Percentiles rank a stretch among this genome's conserved stretches.
phyloP scores from a whole-genome alignment of 1,140 invertebrate genomes.

The Heliconius melpomene region DNA sequence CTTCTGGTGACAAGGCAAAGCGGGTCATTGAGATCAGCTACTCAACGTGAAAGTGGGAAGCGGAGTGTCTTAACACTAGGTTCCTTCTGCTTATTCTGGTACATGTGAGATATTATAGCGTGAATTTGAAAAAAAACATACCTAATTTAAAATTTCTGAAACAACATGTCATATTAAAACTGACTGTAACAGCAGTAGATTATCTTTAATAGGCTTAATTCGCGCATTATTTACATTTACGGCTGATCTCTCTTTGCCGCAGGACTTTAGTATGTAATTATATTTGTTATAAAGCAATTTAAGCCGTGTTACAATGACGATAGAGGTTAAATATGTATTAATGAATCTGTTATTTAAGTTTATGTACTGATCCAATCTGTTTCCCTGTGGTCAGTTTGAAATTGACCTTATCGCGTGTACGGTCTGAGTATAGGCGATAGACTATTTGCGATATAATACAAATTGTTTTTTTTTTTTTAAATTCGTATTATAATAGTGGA shows the following conservation, averaged over 20 bases:
- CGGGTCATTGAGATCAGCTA: no score
- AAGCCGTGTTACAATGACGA: background rate
- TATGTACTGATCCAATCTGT: constrained; percentile 10
- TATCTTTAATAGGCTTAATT: constrained; percentile 9
- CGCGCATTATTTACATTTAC: constrained; percentile 12
- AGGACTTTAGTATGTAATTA: constrained; percentile 22
- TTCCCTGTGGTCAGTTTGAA: constrained; percentile 19
- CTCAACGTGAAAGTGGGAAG: no score
- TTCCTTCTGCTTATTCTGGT: no score
- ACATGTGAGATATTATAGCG: no score
- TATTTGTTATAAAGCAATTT: constrained; percentile 3
- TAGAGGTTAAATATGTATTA: constrained; percentile 7
- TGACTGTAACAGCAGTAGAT: background rate
- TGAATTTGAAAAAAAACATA: background rate
- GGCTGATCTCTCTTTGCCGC: constrained; percentile 25
- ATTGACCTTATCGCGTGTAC: constrained; percentile 21
- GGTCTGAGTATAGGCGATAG: background rate
- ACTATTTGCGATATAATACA: background rate
- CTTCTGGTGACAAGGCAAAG: no score
- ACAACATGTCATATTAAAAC: constrained; percentile 2
- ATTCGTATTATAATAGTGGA: background rate
- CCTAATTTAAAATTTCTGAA: background rate
- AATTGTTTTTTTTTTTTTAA: background rate
- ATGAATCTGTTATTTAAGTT: background rate
- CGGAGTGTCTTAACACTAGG: no score